Base-by-base conservation (phyloP, 2,113 vertebrate genomes). In the Hypomesus transpacificus region DNA sequence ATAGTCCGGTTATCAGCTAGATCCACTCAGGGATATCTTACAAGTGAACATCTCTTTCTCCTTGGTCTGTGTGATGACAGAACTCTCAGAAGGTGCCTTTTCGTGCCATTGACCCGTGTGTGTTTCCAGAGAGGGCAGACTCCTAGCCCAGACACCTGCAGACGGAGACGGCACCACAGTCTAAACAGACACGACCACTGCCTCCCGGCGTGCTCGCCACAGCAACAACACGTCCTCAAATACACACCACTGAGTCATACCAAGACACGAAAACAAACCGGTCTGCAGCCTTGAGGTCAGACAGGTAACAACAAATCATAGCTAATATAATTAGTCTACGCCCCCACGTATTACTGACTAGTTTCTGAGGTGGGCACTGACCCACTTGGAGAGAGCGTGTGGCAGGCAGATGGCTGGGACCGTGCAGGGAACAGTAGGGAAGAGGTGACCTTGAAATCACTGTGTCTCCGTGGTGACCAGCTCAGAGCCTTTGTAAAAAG, bases 371-470 rank as follows among this genome's bases (percentile, higher is more conserved):
- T 46, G 39, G 39, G 8, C n/a, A 46, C 39, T 46, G 39, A 46
- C 39, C 39, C 39, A 46, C 39, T 46, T 46, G 39, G 39, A 46
- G 39, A 46, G 39, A 46, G 39, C 13, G 39, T 13, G 39, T 11
- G 63, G 17, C 31, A 53, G 22, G 16, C 69, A 76, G 69, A 76
- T 65, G 64, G 69, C 64, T 62, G 31, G 13, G 61, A n/a, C 16
- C 9, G 67, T 54, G 59, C 69, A n/a, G 21, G 54, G 22, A 7
- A 56, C 28, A 17, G 11, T 61, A 54, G 20, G 58, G 31, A 20
- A 21, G 31, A 28, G 24, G 22, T 69, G 75, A 76, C 75, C 70
- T 72, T 77, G 21, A 68, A 72, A 51, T 22, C 7, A 31, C 24
- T 34, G 9, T 7, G 7, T 22, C 7, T 28, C 24, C 34, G 9